Conservation (phyloP, 2,888 invertebrate species). For the Xanthorhoe designata region DNA sequence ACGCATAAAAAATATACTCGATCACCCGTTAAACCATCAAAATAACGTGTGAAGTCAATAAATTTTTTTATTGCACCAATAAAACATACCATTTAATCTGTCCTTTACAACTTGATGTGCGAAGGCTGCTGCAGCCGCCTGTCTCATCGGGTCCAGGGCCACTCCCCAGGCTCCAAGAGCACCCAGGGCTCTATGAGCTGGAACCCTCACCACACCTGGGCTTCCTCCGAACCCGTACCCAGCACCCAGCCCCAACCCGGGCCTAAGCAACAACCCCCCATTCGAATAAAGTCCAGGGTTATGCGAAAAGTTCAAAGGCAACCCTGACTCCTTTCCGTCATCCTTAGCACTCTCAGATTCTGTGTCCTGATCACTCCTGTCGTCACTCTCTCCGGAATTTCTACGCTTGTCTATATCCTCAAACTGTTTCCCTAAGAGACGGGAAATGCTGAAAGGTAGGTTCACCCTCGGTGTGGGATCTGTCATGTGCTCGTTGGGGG, state of each 20-base stretch:
- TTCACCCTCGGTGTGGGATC: conserved; percentile 84
- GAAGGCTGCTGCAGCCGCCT: conserved; percentile 89
- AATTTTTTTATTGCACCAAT: conserved; percentile 16
- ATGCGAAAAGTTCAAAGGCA: conserved; percentile 76
- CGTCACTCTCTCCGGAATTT: conserved; percentile 81
- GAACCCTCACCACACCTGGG: conserved; percentile 93
- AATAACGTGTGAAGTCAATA: conserved; percentile 6
- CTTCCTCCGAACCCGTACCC: conserved; percentile 86
- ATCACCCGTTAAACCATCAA: background rate
- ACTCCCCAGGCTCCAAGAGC: conserved; percentile 85
- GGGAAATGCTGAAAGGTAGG: conserved; percentile 93
- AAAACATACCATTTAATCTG: conserved; percentile 89
- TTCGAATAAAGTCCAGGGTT: conserved; percentile 74
- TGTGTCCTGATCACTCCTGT: conserved; percentile 81
- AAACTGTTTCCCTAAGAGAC: conserved; percentile 91
- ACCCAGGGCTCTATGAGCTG: conserved; percentile 89
- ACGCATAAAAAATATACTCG: background rate
- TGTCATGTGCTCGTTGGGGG: conserved; percentile 81
- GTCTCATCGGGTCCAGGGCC: conserved; percentile 87
- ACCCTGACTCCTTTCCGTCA: conserved; percentile 70
- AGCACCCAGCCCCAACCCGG: conserved; percentile 78
- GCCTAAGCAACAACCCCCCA: conserved; percentile 73
- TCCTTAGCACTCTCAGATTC: conserved; percentile 82
- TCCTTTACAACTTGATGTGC: conserved; percentile 94
- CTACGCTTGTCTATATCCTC: conserved; percentile 86